Evolutionary conservation across 2,797 vertebrate species (phyloP).

Genomic region (Enteromius argenteus): DNA sequence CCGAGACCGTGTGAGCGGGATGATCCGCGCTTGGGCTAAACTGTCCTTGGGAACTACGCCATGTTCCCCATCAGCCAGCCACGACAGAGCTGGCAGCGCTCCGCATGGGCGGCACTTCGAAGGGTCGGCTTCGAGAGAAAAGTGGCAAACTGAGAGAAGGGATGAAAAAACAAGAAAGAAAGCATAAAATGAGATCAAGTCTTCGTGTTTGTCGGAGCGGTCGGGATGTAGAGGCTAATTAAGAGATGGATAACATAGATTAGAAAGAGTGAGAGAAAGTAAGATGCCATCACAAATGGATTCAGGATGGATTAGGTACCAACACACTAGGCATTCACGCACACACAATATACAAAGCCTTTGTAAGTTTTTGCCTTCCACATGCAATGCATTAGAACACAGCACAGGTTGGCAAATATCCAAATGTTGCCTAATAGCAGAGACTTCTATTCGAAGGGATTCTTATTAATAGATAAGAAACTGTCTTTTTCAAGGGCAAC

Average conservation of each 20-base stretch:
- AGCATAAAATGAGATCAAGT: conserved; percentile 51
- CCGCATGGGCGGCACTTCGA: conserved; percentile 23
- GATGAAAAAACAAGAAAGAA: conserved; percentile 39
- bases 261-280: conserved; percentile 35
- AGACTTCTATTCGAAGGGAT: not conserved
- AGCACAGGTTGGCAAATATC: not conserved
- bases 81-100: conserved; percentile 40
- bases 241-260: conserved; percentile 48
- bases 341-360: not conserved
- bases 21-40: conserved; percentile 58
- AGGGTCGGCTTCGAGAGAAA: conserved; percentile 17
- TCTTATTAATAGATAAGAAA: conserved; percentile 11
- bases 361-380: not conserved
- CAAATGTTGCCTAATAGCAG: not conserved
- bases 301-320: conserved; percentile 39
- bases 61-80: conserved; percentile 49
- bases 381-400: not conserved
- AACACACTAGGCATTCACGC: conserved; percentile 12
- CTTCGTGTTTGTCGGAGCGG: conserved; percentile 29
- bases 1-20: conserved; percentile 48
- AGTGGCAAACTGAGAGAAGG: conserved; percentile 7
- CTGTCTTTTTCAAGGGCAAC: not conserved
- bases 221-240: conserved; percentile 43
- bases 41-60: conserved; percentile 64
- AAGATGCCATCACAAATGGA: conserved; percentile 19